These are phyloP conservation scores for Cirrhinus mrigala DNA, from an alignment of 2,797 vertebrate genomes.

Conservation along the genomic window DNA sequence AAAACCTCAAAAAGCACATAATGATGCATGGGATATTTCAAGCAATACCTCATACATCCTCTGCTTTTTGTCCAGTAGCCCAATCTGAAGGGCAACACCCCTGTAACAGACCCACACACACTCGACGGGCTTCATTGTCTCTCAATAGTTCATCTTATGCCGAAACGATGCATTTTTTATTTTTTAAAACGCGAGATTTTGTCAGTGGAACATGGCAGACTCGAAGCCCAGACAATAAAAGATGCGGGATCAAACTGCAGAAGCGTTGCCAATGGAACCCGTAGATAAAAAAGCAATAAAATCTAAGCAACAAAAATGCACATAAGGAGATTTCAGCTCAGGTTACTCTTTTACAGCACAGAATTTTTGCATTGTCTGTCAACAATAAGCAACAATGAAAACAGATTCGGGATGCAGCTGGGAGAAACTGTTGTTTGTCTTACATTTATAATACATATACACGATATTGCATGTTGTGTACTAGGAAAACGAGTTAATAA, in stretches of 20 bases:
- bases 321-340: neutral
- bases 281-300: neutral
- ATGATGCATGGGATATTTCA: neutral
- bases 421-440: neutral
- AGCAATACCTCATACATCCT: conserved; percentile 18
- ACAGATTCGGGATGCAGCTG: neutral
- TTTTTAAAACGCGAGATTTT: neutral
- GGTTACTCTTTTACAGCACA: neutral
- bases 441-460: neutral
- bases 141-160: conserved; percentile 5
- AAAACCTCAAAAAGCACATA: neutral
- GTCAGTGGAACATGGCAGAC: neutral
- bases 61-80: conserved; percentile 42
- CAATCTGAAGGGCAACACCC: conserved; percentile 63
- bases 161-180: conserved; percentile 3
- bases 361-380: conserved; percentile 6
- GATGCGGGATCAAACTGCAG: neutral
- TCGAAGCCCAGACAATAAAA: conserved; percentile 34
- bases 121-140: conserved; percentile 60
- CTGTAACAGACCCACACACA: conserved; percentile 43
- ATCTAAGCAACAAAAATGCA: neutral
- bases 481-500: neutral
- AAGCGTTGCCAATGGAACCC: neutral
- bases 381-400: conserved; percentile 9
- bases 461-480: neutral